Percentiles rank a stretch among this genome's conserved stretches.
Evolutionary conservation across 2,113 vertebrate genomes (phyloP).

Genomic region (Tichodroma muraria): DNA sequence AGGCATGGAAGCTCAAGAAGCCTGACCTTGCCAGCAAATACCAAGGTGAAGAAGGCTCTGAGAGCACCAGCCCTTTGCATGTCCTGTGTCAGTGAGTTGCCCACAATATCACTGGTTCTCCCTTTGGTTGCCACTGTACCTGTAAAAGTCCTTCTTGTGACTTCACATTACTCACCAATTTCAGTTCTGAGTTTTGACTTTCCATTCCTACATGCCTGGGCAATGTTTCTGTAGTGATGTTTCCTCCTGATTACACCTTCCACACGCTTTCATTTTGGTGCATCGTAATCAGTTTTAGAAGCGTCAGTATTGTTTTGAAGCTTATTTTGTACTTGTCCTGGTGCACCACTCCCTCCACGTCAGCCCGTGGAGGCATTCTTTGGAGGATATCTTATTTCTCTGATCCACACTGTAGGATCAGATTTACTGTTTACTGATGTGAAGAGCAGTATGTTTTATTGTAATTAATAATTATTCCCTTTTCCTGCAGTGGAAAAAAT

Average conservation of each 20-base stretch:
- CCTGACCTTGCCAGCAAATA: neutral
- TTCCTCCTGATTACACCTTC: conserved; percentile 2
- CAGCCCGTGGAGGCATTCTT: neutral
- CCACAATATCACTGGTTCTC: neutral
- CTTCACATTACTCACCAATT: neutral
- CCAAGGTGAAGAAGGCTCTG: neutral
- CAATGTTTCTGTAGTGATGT: neutral
- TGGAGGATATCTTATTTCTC: neutral
- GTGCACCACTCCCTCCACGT: neutral
- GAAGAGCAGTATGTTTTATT: neutral
- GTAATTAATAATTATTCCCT: neutral
- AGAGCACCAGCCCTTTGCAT: neutral
- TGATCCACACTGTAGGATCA: neutral
- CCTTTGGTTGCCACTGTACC: neutral
- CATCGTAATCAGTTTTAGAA: neutral
- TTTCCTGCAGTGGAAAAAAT: neutral
- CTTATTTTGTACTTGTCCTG: neutral
- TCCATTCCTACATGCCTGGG: neutral
- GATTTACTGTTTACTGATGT: neutral
- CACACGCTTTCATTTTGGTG: neutral
- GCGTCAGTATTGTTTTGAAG: neutral
- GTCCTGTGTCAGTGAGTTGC: neutral
- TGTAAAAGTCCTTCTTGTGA: neutral
- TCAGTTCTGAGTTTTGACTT: neutral
- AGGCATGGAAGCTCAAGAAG: neutral